These are phyloP conservation scores for Apodemia zela DNA, from an alignment of 2,888 invertebrate species.

Conservation along the genomic window DNA sequence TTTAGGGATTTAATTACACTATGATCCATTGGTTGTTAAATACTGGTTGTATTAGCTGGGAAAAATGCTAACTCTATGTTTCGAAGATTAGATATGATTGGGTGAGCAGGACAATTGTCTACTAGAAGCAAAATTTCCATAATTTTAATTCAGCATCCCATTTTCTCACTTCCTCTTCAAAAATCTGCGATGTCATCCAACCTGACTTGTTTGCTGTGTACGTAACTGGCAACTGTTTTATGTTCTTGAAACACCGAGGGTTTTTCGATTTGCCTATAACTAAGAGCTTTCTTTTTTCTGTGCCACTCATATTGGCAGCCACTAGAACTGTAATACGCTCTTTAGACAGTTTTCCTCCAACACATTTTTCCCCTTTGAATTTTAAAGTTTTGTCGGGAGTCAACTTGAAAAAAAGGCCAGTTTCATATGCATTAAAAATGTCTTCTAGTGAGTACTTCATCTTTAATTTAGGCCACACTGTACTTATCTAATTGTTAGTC, in stretches of 20 bases:
- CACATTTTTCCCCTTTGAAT: too few species aligned
- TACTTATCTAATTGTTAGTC: slow-evolving; percentile 26
- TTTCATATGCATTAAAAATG: slow-evolving; percentile 39
- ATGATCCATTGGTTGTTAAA: slow-evolving; percentile 39
- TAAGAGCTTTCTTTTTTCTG: too few species aligned
- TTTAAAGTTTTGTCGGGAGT: too few species aligned
- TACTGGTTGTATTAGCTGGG: slow-evolving; percentile 32
- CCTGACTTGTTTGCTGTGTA: slow-evolving; percentile 38
- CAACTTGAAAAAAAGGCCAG: slow-evolving; percentile 40
- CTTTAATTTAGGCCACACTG: slow-evolving; percentile 34
- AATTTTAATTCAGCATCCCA: slow-evolving; percentile 36
- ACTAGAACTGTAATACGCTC: too few species aligned
- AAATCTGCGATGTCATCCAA: slow-evolving; percentile 38
- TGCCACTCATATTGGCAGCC: too few species aligned
- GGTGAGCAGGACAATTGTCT: slow-evolving; percentile 10
- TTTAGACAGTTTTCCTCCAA: too few species aligned
- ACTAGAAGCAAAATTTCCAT: slow-evolving; percentile 36
- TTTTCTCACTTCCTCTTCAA: slow-evolving; percentile 34
- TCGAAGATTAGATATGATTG: slow-evolving; percentile 6
- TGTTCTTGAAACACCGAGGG: slow-evolving; percentile 43
- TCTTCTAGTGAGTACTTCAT: slow-evolving; percentile 34
- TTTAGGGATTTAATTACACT: slow-evolving; percentile 37
- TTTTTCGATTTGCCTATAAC: too few species aligned
- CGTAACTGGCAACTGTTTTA: slow-evolving; percentile 39
- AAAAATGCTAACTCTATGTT: slow-evolving; percentile 14